Conservation (phyloP, 2,113 vertebrate species). For the Thymallus thymallus region DNA sequence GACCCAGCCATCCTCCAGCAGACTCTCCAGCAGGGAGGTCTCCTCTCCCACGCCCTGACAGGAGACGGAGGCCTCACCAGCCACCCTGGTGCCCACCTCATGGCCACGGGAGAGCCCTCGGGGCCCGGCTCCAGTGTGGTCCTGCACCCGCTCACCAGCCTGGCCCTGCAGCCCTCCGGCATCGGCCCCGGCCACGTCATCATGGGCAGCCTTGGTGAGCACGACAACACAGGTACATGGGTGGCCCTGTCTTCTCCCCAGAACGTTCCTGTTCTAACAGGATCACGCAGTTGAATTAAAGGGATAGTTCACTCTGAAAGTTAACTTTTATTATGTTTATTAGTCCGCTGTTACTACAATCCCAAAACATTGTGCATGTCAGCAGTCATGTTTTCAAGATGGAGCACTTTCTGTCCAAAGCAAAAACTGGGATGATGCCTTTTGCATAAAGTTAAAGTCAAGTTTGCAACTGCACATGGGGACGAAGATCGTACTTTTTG, state of each 20-base stretch:
- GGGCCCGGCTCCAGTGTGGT: constrained; percentile 85
- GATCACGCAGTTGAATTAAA: too few species aligned
- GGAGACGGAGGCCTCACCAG: constrained; percentile 76
- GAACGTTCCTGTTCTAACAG: too few species aligned
- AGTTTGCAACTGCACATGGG: too few species aligned
- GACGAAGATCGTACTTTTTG: too few species aligned
- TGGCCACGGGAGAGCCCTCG: constrained; percentile 75
- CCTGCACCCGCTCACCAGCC: constrained; percentile 87
- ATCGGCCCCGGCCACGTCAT: constrained; percentile 80
- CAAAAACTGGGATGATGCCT: too few species aligned
- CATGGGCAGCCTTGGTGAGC: constrained; percentile 82
- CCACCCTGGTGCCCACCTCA: constrained; percentile 74
- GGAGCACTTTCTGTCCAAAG: too few species aligned
- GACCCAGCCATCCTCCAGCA: constrained; percentile 92
- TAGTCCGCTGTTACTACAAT: too few species aligned
- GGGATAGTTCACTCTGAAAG: too few species aligned
- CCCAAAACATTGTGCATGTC: too few species aligned
- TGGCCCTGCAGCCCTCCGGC: constrained; percentile 83
- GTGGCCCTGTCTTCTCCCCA: background rate
- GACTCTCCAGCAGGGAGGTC: constrained; percentile 84
- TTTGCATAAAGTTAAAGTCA: too few species aligned
- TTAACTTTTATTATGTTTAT: too few species aligned
- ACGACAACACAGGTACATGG: constrained; percentile 74
- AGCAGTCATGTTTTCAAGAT: too few species aligned
- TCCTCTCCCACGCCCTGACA: constrained; percentile 84